Evolutionary conservation across 2,113 vertebrate species (phyloP).

Genomic region (Coryphaenoides rupestris): DNA sequence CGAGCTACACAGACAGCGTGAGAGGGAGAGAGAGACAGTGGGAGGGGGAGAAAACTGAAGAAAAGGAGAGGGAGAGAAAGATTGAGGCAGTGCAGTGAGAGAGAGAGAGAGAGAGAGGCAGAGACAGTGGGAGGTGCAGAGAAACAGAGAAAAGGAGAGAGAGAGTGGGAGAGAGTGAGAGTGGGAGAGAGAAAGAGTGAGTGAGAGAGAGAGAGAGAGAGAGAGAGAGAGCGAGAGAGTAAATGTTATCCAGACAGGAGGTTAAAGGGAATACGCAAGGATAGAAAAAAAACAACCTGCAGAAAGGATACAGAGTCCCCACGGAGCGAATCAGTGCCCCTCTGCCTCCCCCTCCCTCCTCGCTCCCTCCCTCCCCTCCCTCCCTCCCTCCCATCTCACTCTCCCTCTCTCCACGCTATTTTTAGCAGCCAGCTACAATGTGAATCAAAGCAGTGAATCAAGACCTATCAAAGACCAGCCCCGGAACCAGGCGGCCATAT

Average conservation of each 20-base stretch:
- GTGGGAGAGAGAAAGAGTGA: neutral
- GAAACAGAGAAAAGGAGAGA: neutral
- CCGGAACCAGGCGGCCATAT: constrained; percentile 47
- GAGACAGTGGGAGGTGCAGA: neutral
- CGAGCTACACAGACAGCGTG: constrained; percentile 2
- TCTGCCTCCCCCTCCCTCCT: constrained; percentile 8
- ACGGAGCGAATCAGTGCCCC: constrained; percentile 42
- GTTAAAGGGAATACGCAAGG: constrained; percentile 26
- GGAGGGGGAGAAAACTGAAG: neutral
- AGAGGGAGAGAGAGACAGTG: neutral
- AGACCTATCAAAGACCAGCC: constrained; percentile 52
- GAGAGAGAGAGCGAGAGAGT: neutral
- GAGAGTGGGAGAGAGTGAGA: neutral
- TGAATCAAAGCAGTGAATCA: constrained; percentile 62
- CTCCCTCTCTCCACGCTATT: constrained; percentile 47
- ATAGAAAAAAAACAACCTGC: constrained; percentile 24
- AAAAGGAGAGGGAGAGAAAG: neutral
- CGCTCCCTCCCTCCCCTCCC: constrained; percentile 9
- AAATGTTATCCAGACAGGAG: constrained; percentile 20
- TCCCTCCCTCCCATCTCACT: neutral
- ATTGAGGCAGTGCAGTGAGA: neutral
- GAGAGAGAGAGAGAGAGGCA: neutral
- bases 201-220: constrained; percentile 1
- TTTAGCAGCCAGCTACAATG: constrained; percentile 61
- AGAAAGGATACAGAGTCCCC: constrained; percentile 47